Percentiles rank a stretch among this genome's conserved stretches.
Conservation (phyloP, 2,888 invertebrate genomes). For the Elgonia sp. region DNA sequence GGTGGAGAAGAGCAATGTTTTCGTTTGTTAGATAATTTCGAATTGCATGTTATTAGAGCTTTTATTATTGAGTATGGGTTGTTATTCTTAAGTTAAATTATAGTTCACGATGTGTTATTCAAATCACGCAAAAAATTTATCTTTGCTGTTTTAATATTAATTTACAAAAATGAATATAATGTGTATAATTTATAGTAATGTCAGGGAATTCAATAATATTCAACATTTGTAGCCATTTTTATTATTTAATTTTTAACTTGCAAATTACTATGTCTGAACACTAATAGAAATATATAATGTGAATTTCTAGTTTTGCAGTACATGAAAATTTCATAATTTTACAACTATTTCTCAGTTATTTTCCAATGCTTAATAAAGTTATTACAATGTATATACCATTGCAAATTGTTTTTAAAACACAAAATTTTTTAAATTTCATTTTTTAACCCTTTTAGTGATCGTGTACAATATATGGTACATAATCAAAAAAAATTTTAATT, state of each 20-base stretch:
- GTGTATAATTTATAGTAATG: conserved; percentile 30
- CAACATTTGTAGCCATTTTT: conserved; percentile 1
- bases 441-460: too few species aligned
- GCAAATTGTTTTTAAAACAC: too few species aligned
- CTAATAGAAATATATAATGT: neutral
- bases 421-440: too few species aligned
- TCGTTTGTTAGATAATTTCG: conserved; percentile 39
- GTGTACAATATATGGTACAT: too few species aligned
- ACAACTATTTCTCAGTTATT: too few species aligned
- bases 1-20: neutral
- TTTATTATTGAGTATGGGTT: conserved; percentile 25
- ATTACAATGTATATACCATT: too few species aligned
- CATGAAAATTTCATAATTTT: too few species aligned
- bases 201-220: conserved; percentile 6
- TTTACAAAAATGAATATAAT: conserved; percentile 17
- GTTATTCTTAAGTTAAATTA: conserved; percentile 43
- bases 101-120: conserved; percentile 32
- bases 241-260: conserved; percentile 15
- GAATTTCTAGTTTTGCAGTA: too few species aligned
- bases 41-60: conserved; percentile 12
- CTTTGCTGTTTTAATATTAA: conserved; percentile 30
- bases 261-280: neutral
- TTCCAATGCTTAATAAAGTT: too few species aligned
- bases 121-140: conserved; percentile 37
- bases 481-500: too few species aligned